Base-by-base conservation (phyloP, 2,888 invertebrate genomes). In the Cryptocephalus moraei region DNA sequence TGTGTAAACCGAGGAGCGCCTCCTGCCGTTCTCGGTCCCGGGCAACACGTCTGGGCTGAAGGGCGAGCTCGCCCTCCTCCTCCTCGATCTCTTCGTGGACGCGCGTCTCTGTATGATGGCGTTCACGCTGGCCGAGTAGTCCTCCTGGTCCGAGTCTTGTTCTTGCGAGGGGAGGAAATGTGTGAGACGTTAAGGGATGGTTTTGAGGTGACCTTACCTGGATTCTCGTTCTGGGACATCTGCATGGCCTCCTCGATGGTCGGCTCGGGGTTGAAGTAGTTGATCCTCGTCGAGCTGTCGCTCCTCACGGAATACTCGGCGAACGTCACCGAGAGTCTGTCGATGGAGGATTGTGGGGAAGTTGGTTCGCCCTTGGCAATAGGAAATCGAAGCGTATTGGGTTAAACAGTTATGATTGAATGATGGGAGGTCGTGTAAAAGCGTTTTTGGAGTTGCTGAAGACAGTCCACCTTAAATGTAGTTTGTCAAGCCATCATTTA, bases 121-220 rank as follows among this genome's bases (percentile, higher is more conserved):
- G 60, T 84, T 88, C 47, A 89, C 82, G 60, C 91, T 91, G 8
- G 82, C 82, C 0, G 89, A 90, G 66, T 91, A 91, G 65, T 91
- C 91, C 60, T 88, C 88, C 52, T 89, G 88, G 55, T 87, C 88
- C 1, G 79, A 79, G 9, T 73, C 77, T 42, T 78, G 76, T 41
- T 62, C 67, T 39, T 62, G 22, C 22, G 6, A 22, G 6, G 3
- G 22, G 22, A 22, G 22, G 22, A 22, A 22, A 6, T 22, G 67
- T 49, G 59, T 59, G 41, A 47, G 31, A 8, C 43, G 43, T 43
- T 41, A 22, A 2, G 3, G 22, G 22, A 22, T 22, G 22, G 22
- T 22, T 22, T 22, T 22, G 6, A 22, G n/a, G 6, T 22, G 22
- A 4, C 6, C 31, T 48, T 38, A 51, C 51, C 49, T 47, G 49